Conservation (phyloP, 2,113 vertebrate species). For the Sporophila hypoxantha region DNA sequence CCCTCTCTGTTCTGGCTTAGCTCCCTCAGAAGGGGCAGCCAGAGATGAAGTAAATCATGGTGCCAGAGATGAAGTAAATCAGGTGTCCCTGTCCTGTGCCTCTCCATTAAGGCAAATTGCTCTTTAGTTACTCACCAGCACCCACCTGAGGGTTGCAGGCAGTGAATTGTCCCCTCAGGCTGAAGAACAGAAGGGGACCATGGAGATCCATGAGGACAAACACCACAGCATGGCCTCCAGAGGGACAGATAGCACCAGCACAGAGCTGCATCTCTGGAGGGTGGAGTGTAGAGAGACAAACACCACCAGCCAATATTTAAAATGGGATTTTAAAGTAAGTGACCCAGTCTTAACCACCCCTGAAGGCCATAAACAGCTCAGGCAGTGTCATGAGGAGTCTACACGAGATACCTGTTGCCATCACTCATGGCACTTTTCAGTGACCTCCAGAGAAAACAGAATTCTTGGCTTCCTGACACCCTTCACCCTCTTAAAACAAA, state of each 20-base stretch:
- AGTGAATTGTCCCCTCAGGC: not conserved
- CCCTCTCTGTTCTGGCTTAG: not conserved
- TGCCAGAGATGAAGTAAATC: not conserved
- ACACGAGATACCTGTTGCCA: not conserved
- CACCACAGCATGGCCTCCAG: not conserved
- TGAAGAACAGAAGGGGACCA: not conserved
- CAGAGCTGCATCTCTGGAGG: not conserved
- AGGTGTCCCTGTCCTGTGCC: not conserved
- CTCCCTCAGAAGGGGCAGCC: not conserved
- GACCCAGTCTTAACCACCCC: not conserved
- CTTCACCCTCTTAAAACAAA: not conserved
- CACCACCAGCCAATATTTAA: not conserved
- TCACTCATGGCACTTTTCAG: not conserved
- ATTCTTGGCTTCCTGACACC: not conserved
- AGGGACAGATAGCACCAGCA: not conserved
- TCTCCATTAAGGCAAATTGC: not conserved
- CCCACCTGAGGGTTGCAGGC: not conserved
- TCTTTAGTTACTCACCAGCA: not conserved
- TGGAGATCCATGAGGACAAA: not conserved
- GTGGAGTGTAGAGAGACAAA: not conserved
- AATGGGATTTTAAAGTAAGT: not conserved
- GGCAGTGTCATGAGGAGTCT: not conserved
- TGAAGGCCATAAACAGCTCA: not conserved
- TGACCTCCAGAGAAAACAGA: not conserved
- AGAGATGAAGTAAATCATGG: constrained; percentile 3